Conservation (phyloP, 2,888 invertebrate genomes). For the Slavum lentiscoides region DNA sequence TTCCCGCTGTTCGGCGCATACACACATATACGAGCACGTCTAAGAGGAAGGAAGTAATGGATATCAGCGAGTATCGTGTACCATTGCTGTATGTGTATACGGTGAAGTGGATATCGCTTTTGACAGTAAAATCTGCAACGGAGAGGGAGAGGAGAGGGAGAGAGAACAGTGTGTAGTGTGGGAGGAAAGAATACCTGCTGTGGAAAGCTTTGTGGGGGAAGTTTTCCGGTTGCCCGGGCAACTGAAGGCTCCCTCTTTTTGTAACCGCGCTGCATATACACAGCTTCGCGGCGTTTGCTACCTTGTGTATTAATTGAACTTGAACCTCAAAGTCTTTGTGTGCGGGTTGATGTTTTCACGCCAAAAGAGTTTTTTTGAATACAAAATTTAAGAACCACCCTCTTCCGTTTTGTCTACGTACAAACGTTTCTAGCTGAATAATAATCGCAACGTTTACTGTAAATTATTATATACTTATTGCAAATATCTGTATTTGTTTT, state of each 20-base stretch:
- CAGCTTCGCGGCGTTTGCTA: constrained; percentile 38
- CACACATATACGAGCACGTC: neutral
- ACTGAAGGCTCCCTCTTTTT: constrained; percentile 50
- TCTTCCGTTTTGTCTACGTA: constrained; percentile 3
- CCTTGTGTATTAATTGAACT: constrained; percentile 52
- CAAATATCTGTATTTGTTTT: neutral
- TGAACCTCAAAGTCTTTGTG: constrained; percentile 38
- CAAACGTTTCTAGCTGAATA: neutral
- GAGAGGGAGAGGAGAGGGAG: neutral
- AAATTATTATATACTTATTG: neutral
- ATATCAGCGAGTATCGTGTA: neutral
- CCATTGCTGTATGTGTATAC: neutral
- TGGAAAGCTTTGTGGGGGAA: constrained; percentile 37
- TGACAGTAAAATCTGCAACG: constrained; percentile 39
- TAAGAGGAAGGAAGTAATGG: constrained; percentile 38
- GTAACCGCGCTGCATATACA: constrained; percentile 10
- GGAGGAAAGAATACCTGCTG: constrained; percentile 18
- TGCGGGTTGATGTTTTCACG: constrained; percentile 38
- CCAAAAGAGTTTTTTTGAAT: constrained; percentile 21
- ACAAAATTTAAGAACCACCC: neutral
- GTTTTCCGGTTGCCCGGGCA: constrained; percentile 40
- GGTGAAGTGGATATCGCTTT: constrained; percentile 48
- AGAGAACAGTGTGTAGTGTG: neutral
- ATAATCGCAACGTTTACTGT: neutral
- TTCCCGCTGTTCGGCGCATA: constrained; percentile 12